phyloP scores from a whole-genome alignment of 2,797 vertebrate species.

The Bradypus variegatus region DNA sequence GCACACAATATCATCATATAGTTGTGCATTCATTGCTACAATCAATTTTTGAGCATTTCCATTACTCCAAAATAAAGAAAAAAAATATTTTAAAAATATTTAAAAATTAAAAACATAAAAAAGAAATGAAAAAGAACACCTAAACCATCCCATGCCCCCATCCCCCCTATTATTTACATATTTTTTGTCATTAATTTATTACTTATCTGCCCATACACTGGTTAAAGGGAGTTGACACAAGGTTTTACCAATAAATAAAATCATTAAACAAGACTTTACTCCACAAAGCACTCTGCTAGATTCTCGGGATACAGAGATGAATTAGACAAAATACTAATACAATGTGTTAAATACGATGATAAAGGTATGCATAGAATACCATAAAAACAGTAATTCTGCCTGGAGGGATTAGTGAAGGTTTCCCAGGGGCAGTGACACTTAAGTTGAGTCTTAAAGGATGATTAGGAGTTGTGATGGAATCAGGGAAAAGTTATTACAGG shows the following conservation, averaged over 20 bases:
- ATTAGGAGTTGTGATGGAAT: background rate
- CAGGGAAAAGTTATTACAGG: background rate
- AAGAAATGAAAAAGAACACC: too few species aligned
- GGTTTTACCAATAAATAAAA: constrained; percentile 17
- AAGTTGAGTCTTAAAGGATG: background rate
- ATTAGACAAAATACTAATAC: constrained; percentile 13
- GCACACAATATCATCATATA: too few species aligned
- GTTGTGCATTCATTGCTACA: too few species aligned
- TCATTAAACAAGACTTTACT: constrained; percentile 12
- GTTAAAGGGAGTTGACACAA: background rate
- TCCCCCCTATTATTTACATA: too few species aligned
- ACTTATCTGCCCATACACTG: too few species aligned
- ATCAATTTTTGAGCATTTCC: too few species aligned
- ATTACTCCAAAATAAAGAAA: too few species aligned
- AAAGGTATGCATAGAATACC: background rate
- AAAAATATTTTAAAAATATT: too few species aligned
- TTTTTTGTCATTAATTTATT: too few species aligned
- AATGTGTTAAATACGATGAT: background rate
- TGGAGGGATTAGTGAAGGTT: background rate
- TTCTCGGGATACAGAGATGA: background rate
- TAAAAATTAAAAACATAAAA: too few species aligned
- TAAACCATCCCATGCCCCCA: too few species aligned
- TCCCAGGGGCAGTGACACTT: background rate
- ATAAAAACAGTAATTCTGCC: background rate
- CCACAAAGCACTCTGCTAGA: background rate